Evolutionary conservation across 2,113 vertebrate genomes (phyloP).

Genomic region (Glaucomys volans): DNA sequence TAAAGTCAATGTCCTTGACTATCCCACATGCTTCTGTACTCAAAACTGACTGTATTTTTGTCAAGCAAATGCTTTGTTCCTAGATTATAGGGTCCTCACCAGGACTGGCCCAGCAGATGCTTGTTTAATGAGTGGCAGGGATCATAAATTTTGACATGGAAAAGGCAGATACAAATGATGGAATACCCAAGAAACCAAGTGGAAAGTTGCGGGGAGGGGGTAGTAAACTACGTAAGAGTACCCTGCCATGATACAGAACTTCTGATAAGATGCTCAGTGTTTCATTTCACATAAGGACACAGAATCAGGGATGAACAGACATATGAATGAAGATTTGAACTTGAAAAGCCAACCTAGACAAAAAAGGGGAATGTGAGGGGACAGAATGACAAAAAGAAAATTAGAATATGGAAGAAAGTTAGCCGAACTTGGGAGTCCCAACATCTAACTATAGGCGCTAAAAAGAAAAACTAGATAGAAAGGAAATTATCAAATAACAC

Average conservation of each 20-base stretch:
- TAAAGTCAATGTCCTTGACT: background rate
- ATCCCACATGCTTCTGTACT: background rate
- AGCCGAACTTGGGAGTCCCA: background rate
- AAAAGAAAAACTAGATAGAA: background rate
- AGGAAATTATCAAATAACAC: background rate
- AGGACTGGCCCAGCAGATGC: background rate
- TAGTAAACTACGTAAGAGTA: background rate
- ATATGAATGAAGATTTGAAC: slow-evolving; percentile 18
- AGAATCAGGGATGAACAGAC: background rate
- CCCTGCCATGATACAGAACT: background rate
- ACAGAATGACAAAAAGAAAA: background rate
- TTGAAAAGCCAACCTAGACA: background rate
- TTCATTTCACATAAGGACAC: background rate
- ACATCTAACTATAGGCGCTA: background rate
- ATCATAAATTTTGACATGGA: background rate
- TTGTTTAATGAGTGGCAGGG: background rate
- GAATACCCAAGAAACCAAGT: background rate
- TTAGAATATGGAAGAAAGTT: background rate
- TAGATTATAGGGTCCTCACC: background rate
- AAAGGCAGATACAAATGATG: background rate
- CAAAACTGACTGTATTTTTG: background rate
- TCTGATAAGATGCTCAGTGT: background rate
- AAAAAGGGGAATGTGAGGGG: background rate
- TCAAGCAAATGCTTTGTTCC: background rate
- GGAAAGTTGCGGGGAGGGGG: background rate